A percentile compares a stretch with the other conserved stretches of the same genome.
These are phyloP conservation scores for Irena cyanogastra DNA, from an alignment of 2,113 vertebrate species.

Conservation along the genomic window DNA sequence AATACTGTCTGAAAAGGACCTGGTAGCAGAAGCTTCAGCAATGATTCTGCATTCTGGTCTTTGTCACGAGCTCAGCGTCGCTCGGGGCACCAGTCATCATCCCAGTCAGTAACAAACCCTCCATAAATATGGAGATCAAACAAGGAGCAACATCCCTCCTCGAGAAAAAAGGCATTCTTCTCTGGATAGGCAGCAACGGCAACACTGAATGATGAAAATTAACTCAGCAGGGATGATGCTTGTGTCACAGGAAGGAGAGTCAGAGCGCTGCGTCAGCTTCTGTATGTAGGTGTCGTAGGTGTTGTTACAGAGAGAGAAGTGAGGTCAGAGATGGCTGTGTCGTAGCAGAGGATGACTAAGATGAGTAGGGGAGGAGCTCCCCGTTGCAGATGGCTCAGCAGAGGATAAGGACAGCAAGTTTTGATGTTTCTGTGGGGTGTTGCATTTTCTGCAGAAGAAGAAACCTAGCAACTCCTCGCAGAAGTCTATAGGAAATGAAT, in stretches of 20 bases:
- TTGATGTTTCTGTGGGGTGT: background rate
- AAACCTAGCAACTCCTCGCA: background rate
- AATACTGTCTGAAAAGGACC: background rate
- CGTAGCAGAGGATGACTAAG: constrained; percentile 21
- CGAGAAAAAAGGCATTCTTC: background rate
- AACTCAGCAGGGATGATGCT: background rate
- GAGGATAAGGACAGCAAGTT: background rate
- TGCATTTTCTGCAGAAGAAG: background rate
- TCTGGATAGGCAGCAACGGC: background rate
- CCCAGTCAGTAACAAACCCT: background rate
- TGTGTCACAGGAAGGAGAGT: background rate
- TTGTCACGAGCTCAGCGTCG: background rate
- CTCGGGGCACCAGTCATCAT: background rate
- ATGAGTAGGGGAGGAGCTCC: constrained; percentile 8
- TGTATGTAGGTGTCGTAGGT: background rate
- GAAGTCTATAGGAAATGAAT: constrained; percentile 2
- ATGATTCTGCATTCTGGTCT: background rate
- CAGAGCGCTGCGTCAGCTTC: background rate
- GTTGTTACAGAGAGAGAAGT: background rate
- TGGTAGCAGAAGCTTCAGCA: background rate
- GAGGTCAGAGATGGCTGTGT: background rate
- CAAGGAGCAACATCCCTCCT: background rate
- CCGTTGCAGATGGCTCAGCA: background rate
- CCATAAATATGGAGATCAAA: background rate
- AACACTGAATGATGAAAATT: background rate